Evolutionary conservation across 2,113 vertebrate species (phyloP), one percentile per base, ranked within the genome.

Genomic region (Nothobranchius kuhntae): DNA sequence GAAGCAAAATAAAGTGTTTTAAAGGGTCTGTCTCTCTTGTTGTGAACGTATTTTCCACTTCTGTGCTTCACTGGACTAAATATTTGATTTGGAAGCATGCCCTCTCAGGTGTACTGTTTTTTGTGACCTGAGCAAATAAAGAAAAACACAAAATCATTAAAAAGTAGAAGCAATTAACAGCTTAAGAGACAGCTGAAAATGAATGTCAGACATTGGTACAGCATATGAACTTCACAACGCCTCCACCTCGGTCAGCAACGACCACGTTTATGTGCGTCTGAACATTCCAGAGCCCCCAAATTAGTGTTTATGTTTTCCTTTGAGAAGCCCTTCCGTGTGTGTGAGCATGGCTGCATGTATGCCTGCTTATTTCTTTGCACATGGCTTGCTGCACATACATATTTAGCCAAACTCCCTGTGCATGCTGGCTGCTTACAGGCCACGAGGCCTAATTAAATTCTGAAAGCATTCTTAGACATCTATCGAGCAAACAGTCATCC

Each of bases 331-430:
- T 84, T 78, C 77, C 75, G 74, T 75, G 66, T 75, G 72, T 87
- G 78, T 56, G 64, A 61, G 53, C 70, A 76, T 82, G 46, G 63
- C 68, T 71, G 62, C 63, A 74, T 59, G 61, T 62, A 66, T 80
- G 82, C 68, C 59, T 75, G 66, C 26, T 1, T 78, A 42, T 70
- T 61, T 38, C 62, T 70, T 85, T 66, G 84, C 93, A 88, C 83
- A 82, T 87, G 91, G 91, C 83, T 83, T 61, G 56, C 45, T 52
- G 48, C 74, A 4, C 77, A 53, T 60, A 47, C 69, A 54, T 24
- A 45, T 26, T 13, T 38, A 59, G 45, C 58, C 40, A n/a, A 9
- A 21, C 14, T 9, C 36, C 24, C 40, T 52, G 50, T 47, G 21
- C 65, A 38, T n/a, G n/a, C 9, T 12, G 11, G 53, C 51, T 6